phyloP scores from a whole-genome alignment of 2,113 vertebrate genomes.

The Parotia lawesii region DNA sequence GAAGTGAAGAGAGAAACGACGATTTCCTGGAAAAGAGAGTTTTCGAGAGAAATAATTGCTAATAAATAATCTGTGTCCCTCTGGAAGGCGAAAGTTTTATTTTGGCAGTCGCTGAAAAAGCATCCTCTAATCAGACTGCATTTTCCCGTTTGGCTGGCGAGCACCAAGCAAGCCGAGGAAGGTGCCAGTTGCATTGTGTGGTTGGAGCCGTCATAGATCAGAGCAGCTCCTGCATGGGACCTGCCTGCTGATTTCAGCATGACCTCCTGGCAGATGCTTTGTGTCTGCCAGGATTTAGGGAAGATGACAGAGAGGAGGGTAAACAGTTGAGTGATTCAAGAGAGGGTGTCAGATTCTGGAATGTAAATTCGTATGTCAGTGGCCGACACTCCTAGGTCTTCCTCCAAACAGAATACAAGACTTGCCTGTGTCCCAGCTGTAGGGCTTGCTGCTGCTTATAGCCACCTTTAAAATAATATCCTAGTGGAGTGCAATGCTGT shows the following conservation, averaged over 20 bases:
- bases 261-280: background rate
- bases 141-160: background rate
- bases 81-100: background rate
- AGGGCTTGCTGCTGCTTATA: background rate
- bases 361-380: background rate
- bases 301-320: background rate
- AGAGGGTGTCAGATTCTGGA: background rate
- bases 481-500: background rate
- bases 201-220: background rate
- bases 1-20: background rate
- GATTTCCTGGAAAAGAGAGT: slow-evolving; percentile 22
- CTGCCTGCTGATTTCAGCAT: background rate
- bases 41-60: background rate
- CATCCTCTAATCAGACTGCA: background rate
- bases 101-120: background rate
- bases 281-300: background rate
- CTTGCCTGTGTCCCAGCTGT: background rate
- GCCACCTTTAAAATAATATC: background rate
- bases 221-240: background rate
- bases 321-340: background rate
- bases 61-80: slow-evolving; percentile 3
- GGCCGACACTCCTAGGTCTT: background rate
- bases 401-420: background rate
- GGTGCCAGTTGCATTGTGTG: background rate
- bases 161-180: background rate